These are phyloP conservation scores for Conistra vaccinii DNA, from an alignment of 2,888 invertebrate genomes.

Conservation along the genomic window DNA sequence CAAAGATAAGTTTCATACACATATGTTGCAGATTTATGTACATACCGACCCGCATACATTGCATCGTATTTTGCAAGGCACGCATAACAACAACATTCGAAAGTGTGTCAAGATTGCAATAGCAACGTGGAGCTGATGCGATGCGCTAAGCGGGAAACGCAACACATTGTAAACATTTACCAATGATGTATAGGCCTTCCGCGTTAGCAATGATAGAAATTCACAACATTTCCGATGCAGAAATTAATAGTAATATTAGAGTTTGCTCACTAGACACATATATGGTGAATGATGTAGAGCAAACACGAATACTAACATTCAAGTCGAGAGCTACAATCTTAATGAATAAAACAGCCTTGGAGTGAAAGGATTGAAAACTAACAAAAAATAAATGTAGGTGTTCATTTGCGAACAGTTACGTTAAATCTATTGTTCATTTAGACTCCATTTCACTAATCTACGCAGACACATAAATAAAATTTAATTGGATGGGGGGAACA, in stretches of 20 bases:
- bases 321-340: not conserved
- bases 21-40: constrained; percentile 67
- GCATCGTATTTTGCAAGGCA: constrained; percentile 86
- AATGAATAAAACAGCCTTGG: constrained; percentile 3
- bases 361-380: constrained; percentile 27
- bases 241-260: constrained; percentile 22
- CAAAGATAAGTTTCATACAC: constrained; percentile 63
- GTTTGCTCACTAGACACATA: not conserved
- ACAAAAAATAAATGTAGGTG: constrained; percentile 7
- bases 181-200: constrained; percentile 69
- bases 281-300: not conserved
- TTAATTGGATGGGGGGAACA: constrained; percentile 72
- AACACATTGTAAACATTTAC: constrained; percentile 79
- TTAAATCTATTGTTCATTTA: constrained; percentile 39
- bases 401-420: constrained; percentile 21
- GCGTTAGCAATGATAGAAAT: constrained; percentile 53
- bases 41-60: constrained; percentile 75
- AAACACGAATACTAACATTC: constrained; percentile 3
- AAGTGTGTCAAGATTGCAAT: constrained; percentile 90
- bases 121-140: constrained; percentile 79
- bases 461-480: constrained; percentile 69
- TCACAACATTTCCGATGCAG: constrained; percentile 27
- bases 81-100: constrained; percentile 88
- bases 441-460: constrained; percentile 47
- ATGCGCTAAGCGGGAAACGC: constrained; percentile 83